These are phyloP conservation scores for Anas bernieri DNA, from an alignment of 2,797 vertebrate species.

Conservation along the genomic window DNA sequence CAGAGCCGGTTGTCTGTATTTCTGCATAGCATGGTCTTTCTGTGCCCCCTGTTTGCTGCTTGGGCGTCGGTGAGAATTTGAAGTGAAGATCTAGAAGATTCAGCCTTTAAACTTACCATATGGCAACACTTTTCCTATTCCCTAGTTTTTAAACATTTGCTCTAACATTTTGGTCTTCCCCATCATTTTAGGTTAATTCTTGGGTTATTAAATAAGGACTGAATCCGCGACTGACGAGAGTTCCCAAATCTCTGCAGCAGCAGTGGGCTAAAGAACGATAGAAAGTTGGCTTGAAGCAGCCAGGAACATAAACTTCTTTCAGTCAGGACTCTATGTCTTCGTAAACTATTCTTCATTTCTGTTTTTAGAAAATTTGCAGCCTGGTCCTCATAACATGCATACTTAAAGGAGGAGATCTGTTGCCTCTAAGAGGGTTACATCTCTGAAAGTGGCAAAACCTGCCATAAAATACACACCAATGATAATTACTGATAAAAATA, in stretches of 20 bases:
- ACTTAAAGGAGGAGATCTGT: background rate
- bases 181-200: background rate
- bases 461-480: background rate
- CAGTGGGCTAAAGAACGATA: accelerated
- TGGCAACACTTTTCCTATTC: background rate
- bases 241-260: background rate
- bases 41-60: background rate
- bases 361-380: background rate
- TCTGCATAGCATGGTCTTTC: background rate
- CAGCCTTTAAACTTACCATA: background rate
- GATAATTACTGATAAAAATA: background rate
- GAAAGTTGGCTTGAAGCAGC: background rate
- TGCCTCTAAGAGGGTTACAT: background rate
- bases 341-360: background rate
- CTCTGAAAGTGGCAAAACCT: background rate
- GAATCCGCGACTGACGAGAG: background rate
- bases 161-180: background rate
- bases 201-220: background rate
- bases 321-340: background rate
- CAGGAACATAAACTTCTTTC: background rate
- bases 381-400: background rate
- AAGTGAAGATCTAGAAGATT: background rate
- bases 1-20: background rate
- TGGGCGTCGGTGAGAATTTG: background rate
- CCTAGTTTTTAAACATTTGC: background rate